These are phyloP conservation scores for Mus minutoides DNA, from an alignment of 2,797 vertebrate species.

Conservation along the genomic window DNA sequence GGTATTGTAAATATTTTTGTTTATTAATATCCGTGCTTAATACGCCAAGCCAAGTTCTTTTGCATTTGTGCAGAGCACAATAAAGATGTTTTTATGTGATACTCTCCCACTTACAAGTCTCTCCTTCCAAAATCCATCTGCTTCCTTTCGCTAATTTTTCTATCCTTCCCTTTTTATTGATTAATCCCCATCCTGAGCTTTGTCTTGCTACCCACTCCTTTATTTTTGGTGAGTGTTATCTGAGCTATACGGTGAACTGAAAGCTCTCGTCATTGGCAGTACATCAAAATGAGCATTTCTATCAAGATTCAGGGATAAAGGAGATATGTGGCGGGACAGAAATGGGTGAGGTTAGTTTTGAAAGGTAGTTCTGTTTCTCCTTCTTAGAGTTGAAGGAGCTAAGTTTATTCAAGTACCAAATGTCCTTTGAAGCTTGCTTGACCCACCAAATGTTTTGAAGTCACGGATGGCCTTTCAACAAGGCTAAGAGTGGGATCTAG, in stretches of 20 bases:
- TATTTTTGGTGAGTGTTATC: not conserved
- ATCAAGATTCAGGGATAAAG: conserved; percentile 31
- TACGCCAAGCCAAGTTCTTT: not conserved
- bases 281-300: conserved; percentile 40
- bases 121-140: not conserved
- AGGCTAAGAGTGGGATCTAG: conserved; percentile 5
- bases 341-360: not conserved
- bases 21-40: conserved; percentile 37
- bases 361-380: conserved; percentile 30
- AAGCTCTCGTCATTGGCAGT: conserved; percentile 1
- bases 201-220: not conserved
- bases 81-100: conserved; percentile 45
- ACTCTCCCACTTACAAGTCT: not conserved
- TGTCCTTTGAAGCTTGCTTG: conserved; percentile 34
- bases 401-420: conserved; percentile 38
- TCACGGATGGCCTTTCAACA: not conserved
- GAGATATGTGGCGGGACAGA: not conserved
- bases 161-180: not conserved
- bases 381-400: conserved; percentile 17
- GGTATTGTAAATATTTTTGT: conserved; percentile 80
- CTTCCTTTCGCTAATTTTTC: conserved; percentile 13
- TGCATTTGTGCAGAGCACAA: not conserved
- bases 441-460: conserved; percentile 49
- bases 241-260: not conserved
- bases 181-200: conserved; percentile 44